A percentile compares a stretch with the other conserved stretches of the same genome.
Conservation (phyloP, 2,888 invertebrate genomes). For the Calliscelio sp. region DNA sequence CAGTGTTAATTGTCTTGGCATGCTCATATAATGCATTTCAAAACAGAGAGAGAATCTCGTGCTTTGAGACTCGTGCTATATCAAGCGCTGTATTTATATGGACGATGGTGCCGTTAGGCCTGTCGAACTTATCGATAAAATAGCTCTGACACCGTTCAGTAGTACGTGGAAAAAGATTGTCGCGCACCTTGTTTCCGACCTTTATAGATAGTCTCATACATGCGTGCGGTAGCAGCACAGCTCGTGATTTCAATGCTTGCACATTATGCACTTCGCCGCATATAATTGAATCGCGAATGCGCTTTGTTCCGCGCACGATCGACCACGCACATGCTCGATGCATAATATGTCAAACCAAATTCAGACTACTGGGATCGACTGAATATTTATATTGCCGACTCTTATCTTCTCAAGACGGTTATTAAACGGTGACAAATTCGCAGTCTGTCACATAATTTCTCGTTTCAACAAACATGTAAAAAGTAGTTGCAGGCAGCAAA, state of each 20-base stretch:
- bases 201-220: slow-evolving; percentile 34
- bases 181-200: slow-evolving; percentile 44
- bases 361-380: slow-evolving; percentile 1
- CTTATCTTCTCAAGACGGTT: background rate
- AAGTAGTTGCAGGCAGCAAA: background rate
- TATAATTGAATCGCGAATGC: slow-evolving; percentile 44
- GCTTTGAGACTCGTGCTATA: slow-evolving; percentile 41
- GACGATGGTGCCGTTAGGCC: slow-evolving; percentile 54
- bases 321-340: slow-evolving; percentile 29
- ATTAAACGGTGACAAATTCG: background rate
- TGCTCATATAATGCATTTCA: slow-evolving; percentile 28
- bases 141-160: slow-evolving; percentile 51
- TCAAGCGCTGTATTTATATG: slow-evolving; percentile 38
- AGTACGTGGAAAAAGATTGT: slow-evolving; percentile 52
- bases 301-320: slow-evolving; percentile 45
- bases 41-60: slow-evolving; percentile 29
- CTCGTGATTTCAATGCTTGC: slow-evolving; percentile 64
- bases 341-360: slow-evolving; percentile 39
- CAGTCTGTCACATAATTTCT: background rate
- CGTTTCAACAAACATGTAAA: background rate
- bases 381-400: slow-evolving; percentile 16
- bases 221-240: slow-evolving; percentile 24
- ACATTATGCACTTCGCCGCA: slow-evolving; percentile 43
- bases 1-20: slow-evolving; percentile 26
- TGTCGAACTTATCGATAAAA: slow-evolving; percentile 58